A percentile compares a stretch with the other conserved stretches of the same genome.
Conservation (phyloP, 2,888 invertebrate species). For the Tetramorium bicarinatum region DNA sequence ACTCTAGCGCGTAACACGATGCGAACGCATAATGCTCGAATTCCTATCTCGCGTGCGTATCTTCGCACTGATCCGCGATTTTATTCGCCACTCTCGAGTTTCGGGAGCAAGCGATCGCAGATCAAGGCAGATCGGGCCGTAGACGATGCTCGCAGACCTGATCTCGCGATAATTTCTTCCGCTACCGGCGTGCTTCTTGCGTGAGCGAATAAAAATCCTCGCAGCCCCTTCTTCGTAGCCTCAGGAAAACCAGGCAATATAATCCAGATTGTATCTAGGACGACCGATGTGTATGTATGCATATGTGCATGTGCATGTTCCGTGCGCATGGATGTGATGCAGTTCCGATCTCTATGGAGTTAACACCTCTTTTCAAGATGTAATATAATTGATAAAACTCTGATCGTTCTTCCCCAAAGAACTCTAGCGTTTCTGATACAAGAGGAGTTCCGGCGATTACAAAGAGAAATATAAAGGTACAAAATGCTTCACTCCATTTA, state of each 20-base stretch:
- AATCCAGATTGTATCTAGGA: conserved; percentile 80
- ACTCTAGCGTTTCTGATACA: neutral
- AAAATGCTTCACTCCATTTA: neutral
- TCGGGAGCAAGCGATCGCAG: conserved; percentile 24
- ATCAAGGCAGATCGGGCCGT: conserved; percentile 8
- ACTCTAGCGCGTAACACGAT: conserved; percentile 32
- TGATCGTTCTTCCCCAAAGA: neutral
- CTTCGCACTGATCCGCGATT: conserved; percentile 8
- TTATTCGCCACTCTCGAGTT: conserved; percentile 38
- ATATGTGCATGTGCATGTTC: neutral
- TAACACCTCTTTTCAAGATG: conserved; percentile 2
- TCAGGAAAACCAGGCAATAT: conserved; percentile 76
- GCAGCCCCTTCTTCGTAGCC: conserved; percentile 59
- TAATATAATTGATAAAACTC: neutral
- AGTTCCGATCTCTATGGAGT: neutral
- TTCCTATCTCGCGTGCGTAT: conserved; percentile 42
- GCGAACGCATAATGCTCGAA: conserved; percentile 9
- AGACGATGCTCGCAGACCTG: conserved; percentile 13
- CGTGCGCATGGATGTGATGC: neutral
- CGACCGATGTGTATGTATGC: conserved; percentile 59
- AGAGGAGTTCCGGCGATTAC: neutral
- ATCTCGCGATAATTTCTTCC: conserved; percentile 64
- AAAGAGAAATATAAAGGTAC: neutral
- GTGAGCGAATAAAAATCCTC: conserved; percentile 41
- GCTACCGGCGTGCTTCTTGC: conserved; percentile 73